A percentile compares a stretch with the other conserved stretches of the same genome.
Conservation (phyloP, 2,888 invertebrate species). For the Acleris laterana region DNA sequence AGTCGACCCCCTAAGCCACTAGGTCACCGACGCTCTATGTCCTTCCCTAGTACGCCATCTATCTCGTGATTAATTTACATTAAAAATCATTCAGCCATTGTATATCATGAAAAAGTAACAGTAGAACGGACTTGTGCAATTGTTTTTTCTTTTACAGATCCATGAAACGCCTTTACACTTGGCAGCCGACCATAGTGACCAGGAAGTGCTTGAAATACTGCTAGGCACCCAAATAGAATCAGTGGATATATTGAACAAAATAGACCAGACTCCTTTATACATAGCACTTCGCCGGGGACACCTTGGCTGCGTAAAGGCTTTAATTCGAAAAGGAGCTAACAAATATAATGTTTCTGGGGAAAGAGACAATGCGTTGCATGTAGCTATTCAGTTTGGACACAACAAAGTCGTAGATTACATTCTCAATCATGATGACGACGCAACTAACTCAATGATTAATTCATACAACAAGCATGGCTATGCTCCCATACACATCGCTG, state of each 20-base stretch:
- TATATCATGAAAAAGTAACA: background rate
- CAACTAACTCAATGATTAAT: slow-evolving; percentile 39
- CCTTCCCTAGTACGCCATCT: no score
- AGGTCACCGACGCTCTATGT: no score
- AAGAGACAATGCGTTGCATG: slow-evolving; percentile 68
- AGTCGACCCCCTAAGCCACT: no score
- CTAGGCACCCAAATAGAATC: slow-evolving; percentile 47
- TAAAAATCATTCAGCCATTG: background rate
- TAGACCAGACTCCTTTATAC: slow-evolving; percentile 51
- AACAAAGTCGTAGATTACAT: slow-evolving; percentile 67
- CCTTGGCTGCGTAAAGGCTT: slow-evolving; percentile 45
- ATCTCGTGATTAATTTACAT: no score
- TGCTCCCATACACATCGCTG: slow-evolving; percentile 63
- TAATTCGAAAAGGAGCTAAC: slow-evolving; percentile 51
- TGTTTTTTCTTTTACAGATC: slow-evolving; percentile 16
- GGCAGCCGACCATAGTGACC: slow-evolving; percentile 52
- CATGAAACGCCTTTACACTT: slow-evolving; percentile 56
- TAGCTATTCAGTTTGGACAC: slow-evolving; percentile 69
- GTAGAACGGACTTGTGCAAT: no score
- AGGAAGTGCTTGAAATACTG: slow-evolving; percentile 52
- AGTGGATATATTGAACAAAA: slow-evolving; percentile 44
- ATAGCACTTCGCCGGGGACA: slow-evolving; percentile 47
- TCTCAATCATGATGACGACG: slow-evolving; percentile 55
- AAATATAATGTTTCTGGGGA: slow-evolving; percentile 44
- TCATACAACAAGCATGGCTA: slow-evolving; percentile 47